Evolutionary conservation across 2,888 invertebrate genomes (phyloP).

Genomic region (Pelosia muscerda): DNA sequence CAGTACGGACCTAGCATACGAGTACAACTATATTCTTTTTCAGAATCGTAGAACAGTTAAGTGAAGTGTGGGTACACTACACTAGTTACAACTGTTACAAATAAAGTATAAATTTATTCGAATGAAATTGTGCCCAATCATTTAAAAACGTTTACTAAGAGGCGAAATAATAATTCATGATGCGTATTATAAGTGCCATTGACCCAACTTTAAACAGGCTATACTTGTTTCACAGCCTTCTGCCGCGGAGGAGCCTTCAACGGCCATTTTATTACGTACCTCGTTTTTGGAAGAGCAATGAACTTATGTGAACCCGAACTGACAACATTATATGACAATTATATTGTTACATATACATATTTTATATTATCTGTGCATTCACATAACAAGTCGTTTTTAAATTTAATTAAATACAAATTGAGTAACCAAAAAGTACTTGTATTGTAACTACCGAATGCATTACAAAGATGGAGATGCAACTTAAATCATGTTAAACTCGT

Average conservation of each 20-base stretch:
- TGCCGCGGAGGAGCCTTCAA: constrained; percentile 11
- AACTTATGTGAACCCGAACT: constrained; percentile 5
- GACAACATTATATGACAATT: background rate
- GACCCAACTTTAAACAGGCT: constrained; percentile 45
- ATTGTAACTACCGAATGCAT: background rate
- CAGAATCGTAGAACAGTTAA: too few relatives aligned
- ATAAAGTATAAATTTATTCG: background rate
- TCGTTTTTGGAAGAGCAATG: constrained; percentile 21
- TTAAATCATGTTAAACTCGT: background rate
- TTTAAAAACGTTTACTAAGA: constrained; percentile 6
- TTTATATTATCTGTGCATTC: background rate
- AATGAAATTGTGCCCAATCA: background rate
- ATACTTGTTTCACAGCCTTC: constrained; percentile 38
- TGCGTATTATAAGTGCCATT: constrained; percentile 35
- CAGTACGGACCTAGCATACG: background rate
- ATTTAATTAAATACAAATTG: background rate
- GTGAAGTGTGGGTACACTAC: too few relatives aligned
- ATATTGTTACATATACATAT: background rate
- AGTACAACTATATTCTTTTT: background rate
- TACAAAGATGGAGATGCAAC: background rate
- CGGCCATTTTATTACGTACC: constrained; percentile 23
- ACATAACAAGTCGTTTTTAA: background rate
- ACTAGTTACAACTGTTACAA: too few relatives aligned
- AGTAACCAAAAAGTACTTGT: background rate
- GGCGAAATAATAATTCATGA: constrained; percentile 26